These are phyloP conservation scores for Apocrypta bakeri DNA, from an alignment of 1,140 invertebrate genomes.

Conservation along the genomic window DNA sequence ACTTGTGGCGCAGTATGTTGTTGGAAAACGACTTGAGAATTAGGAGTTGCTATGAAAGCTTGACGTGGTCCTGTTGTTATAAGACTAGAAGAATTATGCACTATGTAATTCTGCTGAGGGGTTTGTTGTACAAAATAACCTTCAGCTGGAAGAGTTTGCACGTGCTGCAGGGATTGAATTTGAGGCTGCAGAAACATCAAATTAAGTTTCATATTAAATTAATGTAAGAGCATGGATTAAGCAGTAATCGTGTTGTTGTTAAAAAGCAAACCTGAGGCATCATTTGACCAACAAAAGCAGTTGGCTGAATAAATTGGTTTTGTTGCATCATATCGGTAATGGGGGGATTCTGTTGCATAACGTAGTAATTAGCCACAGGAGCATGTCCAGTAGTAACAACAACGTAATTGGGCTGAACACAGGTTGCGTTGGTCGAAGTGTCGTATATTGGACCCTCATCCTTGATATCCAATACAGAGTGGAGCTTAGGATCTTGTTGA, in stretches of 20 bases:
- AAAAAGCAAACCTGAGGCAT: slow-evolving; percentile 33
- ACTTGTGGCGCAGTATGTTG: not conserved
- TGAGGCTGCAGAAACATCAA: not conserved
- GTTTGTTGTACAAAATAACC: slow-evolving; percentile 37
- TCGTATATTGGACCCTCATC: slow-evolving; percentile 59
- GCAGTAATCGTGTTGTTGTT: not conserved
- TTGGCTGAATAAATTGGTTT: slow-evolving; percentile 47
- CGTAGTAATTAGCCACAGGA: slow-evolving; percentile 55
- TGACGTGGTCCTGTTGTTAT: slow-evolving; percentile 19
- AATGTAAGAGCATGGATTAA: not conserved
- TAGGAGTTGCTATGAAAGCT: slow-evolving; percentile 5
- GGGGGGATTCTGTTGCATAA: slow-evolving; percentile 51
- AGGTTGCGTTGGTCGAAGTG: not conserved
- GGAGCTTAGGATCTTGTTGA: slow-evolving; percentile 59
- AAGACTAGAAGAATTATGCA: not conserved
- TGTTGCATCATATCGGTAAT: slow-evolving; percentile 38
- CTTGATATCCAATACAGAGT: slow-evolving; percentile 70
- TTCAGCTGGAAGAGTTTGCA: slow-evolving; percentile 5
- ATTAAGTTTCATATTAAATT: not conserved
- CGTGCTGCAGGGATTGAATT: slow-evolving; percentile 3
- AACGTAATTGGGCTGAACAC: slow-evolving; percentile 59
- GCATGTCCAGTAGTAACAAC: slow-evolving; percentile 52
- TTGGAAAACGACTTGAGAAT: slow-evolving; percentile 34
- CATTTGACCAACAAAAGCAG: slow-evolving; percentile 52
- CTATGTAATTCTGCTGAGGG: slow-evolving; percentile 33